Evolutionary conservation across 1,140 invertebrate genomes (phyloP), one percentile per base, ranked within the genome.

Genomic region (Geopemphigus sp.): DNA sequence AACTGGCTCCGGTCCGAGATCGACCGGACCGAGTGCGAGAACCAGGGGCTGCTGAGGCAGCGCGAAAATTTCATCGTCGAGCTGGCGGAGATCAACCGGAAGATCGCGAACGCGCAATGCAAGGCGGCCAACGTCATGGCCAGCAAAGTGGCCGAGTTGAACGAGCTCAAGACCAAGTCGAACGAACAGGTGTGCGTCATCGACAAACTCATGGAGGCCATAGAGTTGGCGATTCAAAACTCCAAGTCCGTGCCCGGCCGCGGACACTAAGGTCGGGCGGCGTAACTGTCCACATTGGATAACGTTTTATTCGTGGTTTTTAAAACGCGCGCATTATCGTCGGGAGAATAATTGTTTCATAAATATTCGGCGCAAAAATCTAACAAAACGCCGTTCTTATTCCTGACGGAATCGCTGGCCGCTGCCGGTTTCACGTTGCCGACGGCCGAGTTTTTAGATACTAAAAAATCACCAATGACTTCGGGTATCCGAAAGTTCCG

Each of bases 1-100:
- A 78, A 78, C 39, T 78, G 74, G 74, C 39, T 78, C 5, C 57
- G 74, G 22, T 78, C 74, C 17, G 74, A 78, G 45, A 78, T 63
- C 22, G 74, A 78, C 39, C 59, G 74, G 17, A 57, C 57, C 22
- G 57, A 78, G 2, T 26, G 45, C 17, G 74, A 78, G 22, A 63
- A 47, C 10, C 57, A 63, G 22, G 45, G 32, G 4, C 24, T 78
- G 6, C 22, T 63, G 2, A 39, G 47, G 17, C 57, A 50, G 10
- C 57, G 29, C 0, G 12, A 17, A 0, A 24, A 22, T 2, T 32
- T 78, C 14, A 45, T 22, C 1, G 57, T 57, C 24, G 57, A 63
- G 17, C 57, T 78, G 59, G 59, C 74, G 4, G 22, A 22, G 0
- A 24, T 63, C 6, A 78, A 78, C 24, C 14, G 22, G 2, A 63